Base-by-base conservation (phyloP, 2,797 vertebrate species). In the Pseudotriccus pelzelni region DNA sequence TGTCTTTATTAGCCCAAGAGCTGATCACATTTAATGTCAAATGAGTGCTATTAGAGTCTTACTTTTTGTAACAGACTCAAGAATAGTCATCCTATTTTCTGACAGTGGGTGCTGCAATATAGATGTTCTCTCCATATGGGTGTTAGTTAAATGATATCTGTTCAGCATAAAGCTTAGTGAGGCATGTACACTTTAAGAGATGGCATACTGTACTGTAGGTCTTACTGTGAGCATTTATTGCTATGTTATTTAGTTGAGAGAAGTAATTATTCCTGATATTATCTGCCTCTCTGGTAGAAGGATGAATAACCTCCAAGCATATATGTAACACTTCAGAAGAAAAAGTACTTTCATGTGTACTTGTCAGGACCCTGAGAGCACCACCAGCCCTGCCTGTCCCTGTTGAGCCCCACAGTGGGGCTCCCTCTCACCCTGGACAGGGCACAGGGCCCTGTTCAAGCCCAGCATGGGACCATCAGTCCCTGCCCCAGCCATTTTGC, bases 401-500 rank as follows among this genome's bases (percentile, higher is more conserved):
- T 56, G 13, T 11, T 60, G 12, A 55, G 6, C 19, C 9, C 9
- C 30, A 19, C 7, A n/a, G 9, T 21, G 22, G 17, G 9, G 3
- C 22, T 75, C 5, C 3, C 7, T 20, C 5, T 9, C 2, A 37
- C 12, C 8, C n/a, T 50, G 14, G 30, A 14, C 17, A 24, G 10
- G 10, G 9, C 10, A 10, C 4, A 62, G 55, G 23, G 37, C 5
- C 7, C 7, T 14, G 3, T 39, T 72, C 58, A 63, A 79, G 53
- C 12, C 34, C 50, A 58, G 20, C 3, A 0, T 4, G 27, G 7
- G 15, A 4, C 21, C 5, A 1, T 37, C 27, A 20, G 12, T 24
- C 14, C 5, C 22, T 62, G 23, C 2, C 23, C 10, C 43, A 73
- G 10, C 0, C 12, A 21, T 55, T 59, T 50, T 28, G 4, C 12